Percentiles rank a stretch among this genome's conserved stretches.
Evolutionary conservation across 2,797 vertebrate species (phyloP).

Genomic region (Telmatherina bonti): DNA sequence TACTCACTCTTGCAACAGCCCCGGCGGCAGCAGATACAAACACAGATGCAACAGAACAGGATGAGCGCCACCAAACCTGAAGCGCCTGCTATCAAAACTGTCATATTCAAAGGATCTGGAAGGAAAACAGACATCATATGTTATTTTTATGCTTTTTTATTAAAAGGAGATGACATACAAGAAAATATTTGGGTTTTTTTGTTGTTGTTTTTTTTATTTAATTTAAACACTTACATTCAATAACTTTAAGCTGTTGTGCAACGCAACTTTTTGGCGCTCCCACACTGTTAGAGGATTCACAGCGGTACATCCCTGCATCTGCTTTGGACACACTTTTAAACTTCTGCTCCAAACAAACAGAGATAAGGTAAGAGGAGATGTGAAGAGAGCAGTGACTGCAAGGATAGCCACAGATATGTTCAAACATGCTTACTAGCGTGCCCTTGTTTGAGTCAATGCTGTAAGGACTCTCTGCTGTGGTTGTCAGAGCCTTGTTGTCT

Average conservation of each 20-base stretch:
- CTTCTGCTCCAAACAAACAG: constrained; percentile 73
- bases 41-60: constrained; percentile 76
- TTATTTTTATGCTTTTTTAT: not conserved
- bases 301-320: constrained; percentile 82
- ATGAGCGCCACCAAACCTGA: constrained; percentile 60
- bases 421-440: constrained; percentile 85
- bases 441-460: constrained; percentile 88
- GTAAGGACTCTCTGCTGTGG: constrained; percentile 81
- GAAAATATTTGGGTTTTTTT: not conserved
- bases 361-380: not conserved
- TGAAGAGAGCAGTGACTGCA: not conserved
- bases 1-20: constrained; percentile 80
- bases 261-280: constrained; percentile 83
- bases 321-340: constrained; percentile 76
- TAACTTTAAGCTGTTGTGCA: constrained; percentile 75
- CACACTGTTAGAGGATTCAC: constrained; percentile 83
- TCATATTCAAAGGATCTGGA: constrained; percentile 77
- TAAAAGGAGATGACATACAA: too few species aligned
- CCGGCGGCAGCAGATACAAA: constrained; percentile 72
- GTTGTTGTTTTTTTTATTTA: too few species aligned
- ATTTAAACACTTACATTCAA: constrained; percentile 72
- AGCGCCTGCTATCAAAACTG: constrained; percentile 72
- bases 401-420: not conserved
- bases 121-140: not conserved
- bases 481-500: constrained; percentile 84